Evolutionary conservation across 2,888 invertebrate species (phyloP), one percentile per base, ranked within the genome.

Genomic region (Ptilodon capucinus): DNA sequence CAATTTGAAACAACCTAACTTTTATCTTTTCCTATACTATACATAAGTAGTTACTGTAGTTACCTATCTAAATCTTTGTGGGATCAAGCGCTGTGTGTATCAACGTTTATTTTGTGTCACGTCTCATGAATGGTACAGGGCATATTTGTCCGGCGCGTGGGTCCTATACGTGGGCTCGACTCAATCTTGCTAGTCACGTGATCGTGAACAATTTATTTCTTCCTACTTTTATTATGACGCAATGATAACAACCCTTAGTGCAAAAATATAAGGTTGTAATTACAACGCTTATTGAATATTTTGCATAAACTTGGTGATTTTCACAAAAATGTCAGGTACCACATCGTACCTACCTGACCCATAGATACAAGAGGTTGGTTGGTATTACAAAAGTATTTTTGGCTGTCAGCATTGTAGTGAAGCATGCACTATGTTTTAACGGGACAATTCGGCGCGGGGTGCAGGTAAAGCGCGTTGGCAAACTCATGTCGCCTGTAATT

Each of bases 401-500:
- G 53, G 55, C 17, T 39, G 25, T 36, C 39, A 44, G 46, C 40
- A 51, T 53, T 67, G 59, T 55, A n/a, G n/a, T n/a, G 48, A 41
- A 47, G 42, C 53, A 58, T 53, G 49, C 60, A 64, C 62, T 62
- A 72, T 71, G 67, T 70, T 48, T 64, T 46, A 35, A 38, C 38
- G 60, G 57, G 57, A 65, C 70, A 67, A 71, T 68, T 52, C 57
- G 54, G 57, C 49, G 44, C 55, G 48, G 64, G 63, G n/a, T n/a
- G n/a, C 69, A 76, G 78, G 76, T 77, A 76, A 77, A 76, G 70
- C 66, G 61, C 64, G 68, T 49, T 64, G 64, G 66, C 65, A 72
- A 71, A 76, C 72, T 72, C 70, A 73, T 67, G 64, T 64, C 65
- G 68, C 64, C 67, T 67, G 79, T 79, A 79, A 81, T 81, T 81